Evolutionary conservation across 2,113 vertebrate genomes (phyloP).

Genomic region (Oxyura jamaicensis): DNA sequence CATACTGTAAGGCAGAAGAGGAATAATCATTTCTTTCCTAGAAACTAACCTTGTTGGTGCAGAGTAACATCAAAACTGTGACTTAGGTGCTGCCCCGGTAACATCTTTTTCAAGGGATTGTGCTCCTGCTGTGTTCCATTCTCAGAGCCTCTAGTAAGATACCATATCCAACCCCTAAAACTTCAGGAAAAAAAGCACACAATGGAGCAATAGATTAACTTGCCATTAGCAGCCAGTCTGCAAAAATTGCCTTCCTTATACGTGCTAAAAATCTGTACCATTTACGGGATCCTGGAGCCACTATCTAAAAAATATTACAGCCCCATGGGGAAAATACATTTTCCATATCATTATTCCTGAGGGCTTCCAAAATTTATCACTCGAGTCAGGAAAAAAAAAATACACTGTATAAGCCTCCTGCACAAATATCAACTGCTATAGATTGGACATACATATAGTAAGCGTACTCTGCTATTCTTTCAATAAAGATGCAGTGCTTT

Average conservation of each 20-base stretch:
- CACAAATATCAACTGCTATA: conserved; percentile 53
- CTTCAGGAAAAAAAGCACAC: background rate
- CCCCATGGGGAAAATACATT: conserved; percentile 31
- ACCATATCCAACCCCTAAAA: background rate
- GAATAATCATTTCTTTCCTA: background rate
- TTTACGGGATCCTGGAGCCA: background rate
- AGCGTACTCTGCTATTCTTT: conserved; percentile 5
- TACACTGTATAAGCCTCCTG: conserved; percentile 5
- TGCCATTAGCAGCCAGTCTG: background rate
- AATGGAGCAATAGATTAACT: background rate
- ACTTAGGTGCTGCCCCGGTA: background rate
- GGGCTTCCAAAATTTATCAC: conserved; percentile 49
- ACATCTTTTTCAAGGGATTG: background rate
- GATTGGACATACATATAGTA: conserved; percentile 3
- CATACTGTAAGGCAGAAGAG: background rate
- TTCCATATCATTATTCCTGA: conserved; percentile 58
- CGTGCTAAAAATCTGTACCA: background rate
- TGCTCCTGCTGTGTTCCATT: background rate
- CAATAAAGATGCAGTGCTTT: conserved; percentile 36
- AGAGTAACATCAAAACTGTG: background rate
- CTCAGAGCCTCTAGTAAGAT: background rate
- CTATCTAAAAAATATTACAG: background rate
- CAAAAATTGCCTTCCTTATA: background rate
- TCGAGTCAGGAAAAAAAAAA: conserved; percentile 44
- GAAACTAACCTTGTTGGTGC: background rate